Conservation (phyloP, 2,797 vertebrate genomes). For the Acanthurus leucopareius region DNA sequence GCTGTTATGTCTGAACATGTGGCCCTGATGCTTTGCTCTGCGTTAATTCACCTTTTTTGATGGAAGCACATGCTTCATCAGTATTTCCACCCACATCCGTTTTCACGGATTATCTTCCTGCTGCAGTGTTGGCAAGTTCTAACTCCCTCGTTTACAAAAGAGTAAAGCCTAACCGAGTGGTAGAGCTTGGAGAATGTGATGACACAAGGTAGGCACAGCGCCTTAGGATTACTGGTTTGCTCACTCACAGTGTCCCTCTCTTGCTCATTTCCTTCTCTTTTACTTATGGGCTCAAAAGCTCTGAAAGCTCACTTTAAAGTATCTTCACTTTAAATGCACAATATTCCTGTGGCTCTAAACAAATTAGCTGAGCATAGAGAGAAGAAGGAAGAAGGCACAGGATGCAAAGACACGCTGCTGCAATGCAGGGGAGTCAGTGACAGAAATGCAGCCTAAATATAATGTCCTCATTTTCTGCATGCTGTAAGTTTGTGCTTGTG, state of each 20-base stretch:
- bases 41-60: slow-evolving; percentile 46
- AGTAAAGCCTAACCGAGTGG: slow-evolving; percentile 42
- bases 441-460: slow-evolving; percentile 50
- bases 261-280: slow-evolving; percentile 31
- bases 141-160: slow-evolving; percentile 60
- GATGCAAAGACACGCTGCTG: slow-evolving; percentile 49
- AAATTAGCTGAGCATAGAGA: slow-evolving; percentile 28
- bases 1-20: slow-evolving; percentile 8
- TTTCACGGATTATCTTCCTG: slow-evolving; percentile 68
- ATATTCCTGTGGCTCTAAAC: slow-evolving; percentile 21
- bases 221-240: slow-evolving; percentile 55
- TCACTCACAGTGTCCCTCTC: slow-evolving; percentile 21
- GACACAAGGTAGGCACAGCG: slow-evolving; percentile 49
- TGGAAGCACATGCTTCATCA: slow-evolving; percentile 61
- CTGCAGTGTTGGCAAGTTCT: slow-evolving; percentile 69
- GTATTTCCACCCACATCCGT: slow-evolving; percentile 72
- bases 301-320: slow-evolving; percentile 34
- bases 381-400: slow-evolving; percentile 23
- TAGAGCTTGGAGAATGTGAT: slow-evolving; percentile 40
- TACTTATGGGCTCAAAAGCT: slow-evolving; percentile 41
- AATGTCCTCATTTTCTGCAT: slow-evolving; percentile 46
- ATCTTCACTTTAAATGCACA: slow-evolving; percentile 41
- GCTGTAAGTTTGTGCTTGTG: slow-evolving; percentile 13
- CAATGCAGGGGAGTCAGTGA: slow-evolving; percentile 56
- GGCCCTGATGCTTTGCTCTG: slow-evolving; percentile 23